Base-by-base conservation (phyloP, 2,797 vertebrate species). In the Lagodon rhomboides region DNA sequence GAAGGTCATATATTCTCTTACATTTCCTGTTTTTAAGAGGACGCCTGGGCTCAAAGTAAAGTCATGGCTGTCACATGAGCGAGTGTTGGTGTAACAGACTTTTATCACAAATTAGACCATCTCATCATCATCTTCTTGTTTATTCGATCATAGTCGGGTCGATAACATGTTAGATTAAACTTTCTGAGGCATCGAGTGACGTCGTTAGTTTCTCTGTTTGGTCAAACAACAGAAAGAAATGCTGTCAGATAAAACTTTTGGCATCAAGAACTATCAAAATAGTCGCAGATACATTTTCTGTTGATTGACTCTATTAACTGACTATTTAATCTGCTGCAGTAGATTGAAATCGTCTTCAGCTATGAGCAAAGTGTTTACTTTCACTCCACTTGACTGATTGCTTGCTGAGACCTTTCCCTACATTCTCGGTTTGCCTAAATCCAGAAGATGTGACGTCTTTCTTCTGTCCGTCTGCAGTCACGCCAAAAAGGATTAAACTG, bases 11-110 rank as follows among this genome's bases (percentile, higher is more conserved):
- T 74, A 84, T 86, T 90, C 65, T 82, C 41, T 59, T 62, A 85
- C 55, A 62, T 89, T 92, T 92, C 88, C 91, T 93, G 90, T 91
- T 88, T 84, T 87, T 64, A 78, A 80, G 61, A 61, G 54, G 69
- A 60, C 1, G 17, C 73, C 20, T 20, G 64, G 54, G 61, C 70
- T 73, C 43, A 3, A 25, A 34, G 62, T 72, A 49, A 77, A 74
- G 76, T 80, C 80, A 68, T 34, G 43, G 46, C 44, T 67, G 55
- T 71, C 66, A 64, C 54, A 49, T 85, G 64, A 68, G 74, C 22
- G 47, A 66, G 30, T 49, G 70, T 68, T 43, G 3, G 23, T 15
- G 17, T 5, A 41, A 1, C 5, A 47, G 6, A 20, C 51, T 12
- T n/a, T 75, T 3, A 44, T n/a, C 17, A 53, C 8, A 3, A 15